These are phyloP conservation scores for Helicoverpa assulta DNA, from an alignment of 2,888 invertebrate genomes.

Conservation along the genomic window DNA sequence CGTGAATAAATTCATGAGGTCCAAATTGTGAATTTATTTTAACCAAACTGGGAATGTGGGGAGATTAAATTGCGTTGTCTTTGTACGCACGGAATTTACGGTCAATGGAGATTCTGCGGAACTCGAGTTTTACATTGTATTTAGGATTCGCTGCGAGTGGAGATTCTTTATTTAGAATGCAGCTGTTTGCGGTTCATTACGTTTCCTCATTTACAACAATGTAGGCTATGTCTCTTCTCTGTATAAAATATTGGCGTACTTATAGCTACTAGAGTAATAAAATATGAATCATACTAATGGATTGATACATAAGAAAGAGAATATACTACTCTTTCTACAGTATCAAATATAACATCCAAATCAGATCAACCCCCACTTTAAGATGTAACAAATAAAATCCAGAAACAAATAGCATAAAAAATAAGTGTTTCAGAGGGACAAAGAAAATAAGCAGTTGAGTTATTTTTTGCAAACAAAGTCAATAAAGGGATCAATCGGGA, in stretches of 20 bases:
- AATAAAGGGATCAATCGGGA: conserved; percentile 52
- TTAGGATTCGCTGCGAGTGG: neutral
- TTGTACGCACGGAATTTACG: conserved; percentile 57
- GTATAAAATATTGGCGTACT: no score
- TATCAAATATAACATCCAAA: neutral
- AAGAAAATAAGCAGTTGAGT: conserved; percentile 32
- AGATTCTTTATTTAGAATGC: conserved; percentile 2
- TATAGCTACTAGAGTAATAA: no score
- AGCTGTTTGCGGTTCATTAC: neutral
- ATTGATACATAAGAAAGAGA: neutral
- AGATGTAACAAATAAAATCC: conserved; percentile 5
- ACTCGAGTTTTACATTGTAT: conserved; percentile 6
- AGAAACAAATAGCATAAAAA: conserved; percentile 18
- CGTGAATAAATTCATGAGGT: conserved; percentile 45
- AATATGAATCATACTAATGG: no score
- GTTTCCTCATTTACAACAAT: neutral
- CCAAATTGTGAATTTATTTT: conserved; percentile 51
- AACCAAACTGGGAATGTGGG: conserved; percentile 37
- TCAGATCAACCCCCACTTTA: neutral
- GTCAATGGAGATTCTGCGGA: conserved; percentile 15
- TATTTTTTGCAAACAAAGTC: conserved; percentile 51
- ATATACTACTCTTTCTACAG: neutral
- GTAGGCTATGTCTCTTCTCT: neutral
- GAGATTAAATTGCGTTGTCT: conserved; percentile 49
- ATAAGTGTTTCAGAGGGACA: conserved; percentile 9